These are phyloP conservation scores for Tragulus kanchil DNA, from an alignment of 2,113 vertebrate species.

Conservation along the genomic window DNA sequence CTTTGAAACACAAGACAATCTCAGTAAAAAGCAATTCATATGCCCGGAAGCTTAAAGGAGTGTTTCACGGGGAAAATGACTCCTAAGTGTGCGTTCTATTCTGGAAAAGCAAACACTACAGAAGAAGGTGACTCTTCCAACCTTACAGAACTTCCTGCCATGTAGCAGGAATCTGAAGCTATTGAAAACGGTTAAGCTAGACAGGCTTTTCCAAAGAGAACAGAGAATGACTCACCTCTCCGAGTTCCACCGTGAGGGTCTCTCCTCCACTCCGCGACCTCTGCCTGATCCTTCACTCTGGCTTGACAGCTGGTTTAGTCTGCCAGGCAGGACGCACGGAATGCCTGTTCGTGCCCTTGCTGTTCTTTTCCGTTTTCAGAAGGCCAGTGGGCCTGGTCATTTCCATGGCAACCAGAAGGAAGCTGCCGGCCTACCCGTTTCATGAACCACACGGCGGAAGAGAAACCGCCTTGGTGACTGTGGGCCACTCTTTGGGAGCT, in stretches of 20 bases:
- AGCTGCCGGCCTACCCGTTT: constrained; percentile 57
- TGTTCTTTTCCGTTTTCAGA: constrained; percentile 75
- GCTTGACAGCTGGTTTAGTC: constrained; percentile 75
- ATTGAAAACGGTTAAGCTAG: background rate
- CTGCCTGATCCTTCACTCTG: constrained; percentile 51
- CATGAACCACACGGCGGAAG: constrained; percentile 26
- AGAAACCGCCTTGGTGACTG: constrained; percentile 12
- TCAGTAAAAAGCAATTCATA: background rate
- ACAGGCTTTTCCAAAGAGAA: constrained; percentile 9
- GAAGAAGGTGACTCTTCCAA: background rate
- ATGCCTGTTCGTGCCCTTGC: constrained; percentile 69
- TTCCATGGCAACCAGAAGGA: constrained; percentile 76
- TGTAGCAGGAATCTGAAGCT: constrained; percentile 1
- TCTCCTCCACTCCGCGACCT: background rate
- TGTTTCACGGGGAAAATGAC: background rate
- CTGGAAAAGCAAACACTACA: background rate
- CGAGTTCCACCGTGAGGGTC: rapidly evolving
- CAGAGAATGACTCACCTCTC: constrained; percentile 79
- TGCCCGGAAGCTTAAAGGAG: background rate
- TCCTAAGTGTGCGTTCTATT: background rate
- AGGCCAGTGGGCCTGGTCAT: constrained; percentile 55
- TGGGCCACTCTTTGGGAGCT: background rate
- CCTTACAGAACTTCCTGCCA: background rate
- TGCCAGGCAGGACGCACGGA: constrained; percentile 61
- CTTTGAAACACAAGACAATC: constrained; percentile 62